phyloP scores from a whole-genome alignment of 2,113 vertebrate species.

The Podarcis muralis region DNA sequence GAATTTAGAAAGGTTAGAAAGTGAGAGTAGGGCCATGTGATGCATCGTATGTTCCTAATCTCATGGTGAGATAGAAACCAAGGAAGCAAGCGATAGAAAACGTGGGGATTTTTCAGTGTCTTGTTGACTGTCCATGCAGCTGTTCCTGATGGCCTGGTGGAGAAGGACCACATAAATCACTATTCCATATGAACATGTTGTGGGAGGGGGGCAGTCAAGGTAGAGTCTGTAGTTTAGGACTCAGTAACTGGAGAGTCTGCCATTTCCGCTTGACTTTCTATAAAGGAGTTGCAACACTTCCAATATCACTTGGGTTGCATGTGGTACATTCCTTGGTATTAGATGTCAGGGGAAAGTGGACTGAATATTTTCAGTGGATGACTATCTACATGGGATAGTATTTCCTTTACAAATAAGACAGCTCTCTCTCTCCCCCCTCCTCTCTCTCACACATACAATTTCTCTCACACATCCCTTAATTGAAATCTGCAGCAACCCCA shows the following conservation, averaged over 20 bases:
- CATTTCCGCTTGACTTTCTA: not conserved
- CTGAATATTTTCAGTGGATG: conserved; percentile 44
- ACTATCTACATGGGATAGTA: not conserved
- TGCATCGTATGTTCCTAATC: not conserved
- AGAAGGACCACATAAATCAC: not conserved
- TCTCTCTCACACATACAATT: conserved; percentile 47
- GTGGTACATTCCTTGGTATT: fast-evolving
- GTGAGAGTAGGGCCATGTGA: not conserved
- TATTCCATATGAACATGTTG: not conserved
- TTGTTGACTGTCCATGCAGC: too few relatives aligned
- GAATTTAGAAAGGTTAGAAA: not conserved
- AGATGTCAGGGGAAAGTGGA: not conserved
- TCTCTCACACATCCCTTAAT: not conserved
- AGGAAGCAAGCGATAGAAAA: not conserved
- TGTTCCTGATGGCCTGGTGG: not conserved
- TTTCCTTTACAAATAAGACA: conserved; percentile 36
- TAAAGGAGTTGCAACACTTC: not conserved
- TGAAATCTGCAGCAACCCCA: too few relatives aligned
- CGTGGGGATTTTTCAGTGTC: not conserved
- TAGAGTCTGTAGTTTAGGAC: not conserved
- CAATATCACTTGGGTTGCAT: conserved; percentile 28
- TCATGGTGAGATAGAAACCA: not conserved
- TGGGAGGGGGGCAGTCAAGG: not conserved
- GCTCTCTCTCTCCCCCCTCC: conserved; percentile 28
- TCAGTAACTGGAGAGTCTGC: not conserved